phyloP scores from a whole-genome alignment of 2,888 invertebrate genomes.

The Glaucopsyche alexis region DNA sequence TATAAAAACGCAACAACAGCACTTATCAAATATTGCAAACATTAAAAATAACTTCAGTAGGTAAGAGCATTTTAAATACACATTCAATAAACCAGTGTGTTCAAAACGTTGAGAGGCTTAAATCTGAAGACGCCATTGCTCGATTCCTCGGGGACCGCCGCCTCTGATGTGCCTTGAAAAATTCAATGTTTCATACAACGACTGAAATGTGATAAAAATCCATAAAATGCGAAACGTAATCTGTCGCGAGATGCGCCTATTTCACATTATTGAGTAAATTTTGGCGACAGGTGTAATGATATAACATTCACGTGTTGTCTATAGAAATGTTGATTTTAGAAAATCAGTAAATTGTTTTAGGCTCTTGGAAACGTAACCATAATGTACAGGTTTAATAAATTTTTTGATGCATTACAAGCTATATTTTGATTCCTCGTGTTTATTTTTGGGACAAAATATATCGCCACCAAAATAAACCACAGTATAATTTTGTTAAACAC shows the following conservation, averaged over 20 bases:
- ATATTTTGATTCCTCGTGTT: too few relatives aligned
- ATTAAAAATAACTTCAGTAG: constrained; percentile 10
- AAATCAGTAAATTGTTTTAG: too few relatives aligned
- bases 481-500: too few relatives aligned
- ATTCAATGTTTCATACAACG: constrained; percentile 57
- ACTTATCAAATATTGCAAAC: not conserved
- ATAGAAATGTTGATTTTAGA: not conserved
- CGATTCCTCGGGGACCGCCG: constrained; percentile 61
- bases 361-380: too few relatives aligned
- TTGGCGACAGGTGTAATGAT: constrained; percentile 6
- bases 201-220: constrained; percentile 44
- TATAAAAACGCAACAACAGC: too few relatives aligned
- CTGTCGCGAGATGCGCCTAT: constrained; percentile 36
- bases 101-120: constrained; percentile 57
- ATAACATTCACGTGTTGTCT: not conserved
- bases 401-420: too few relatives aligned
- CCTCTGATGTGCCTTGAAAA: constrained; percentile 55
- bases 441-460: too few relatives aligned
- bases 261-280: not conserved
- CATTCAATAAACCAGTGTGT: constrained; percentile 13
- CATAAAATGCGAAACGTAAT: constrained; percentile 43
- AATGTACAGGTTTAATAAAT: too few relatives aligned
- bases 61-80: constrained; percentile 28
- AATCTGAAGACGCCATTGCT: constrained; percentile 50
- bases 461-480: too few relatives aligned